phyloP scores from a whole-genome alignment of 2,797 vertebrate species.

The Serranus cabrilla region DNA sequence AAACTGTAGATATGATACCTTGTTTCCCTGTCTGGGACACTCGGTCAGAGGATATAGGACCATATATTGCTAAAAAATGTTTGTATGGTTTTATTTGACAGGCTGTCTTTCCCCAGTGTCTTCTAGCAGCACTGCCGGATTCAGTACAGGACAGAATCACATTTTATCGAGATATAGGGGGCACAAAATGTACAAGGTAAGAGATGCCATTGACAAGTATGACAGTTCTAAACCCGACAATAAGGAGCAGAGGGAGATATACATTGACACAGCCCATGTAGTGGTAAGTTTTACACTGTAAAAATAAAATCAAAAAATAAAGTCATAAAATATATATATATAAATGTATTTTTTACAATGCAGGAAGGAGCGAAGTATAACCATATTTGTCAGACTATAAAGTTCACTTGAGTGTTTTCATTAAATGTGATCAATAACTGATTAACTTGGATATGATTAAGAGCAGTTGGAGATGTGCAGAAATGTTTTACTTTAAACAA shows the following conservation, averaged over 20 bases:
- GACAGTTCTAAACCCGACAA: not conserved
- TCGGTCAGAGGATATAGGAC: not conserved
- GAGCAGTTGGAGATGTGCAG: not conserved
- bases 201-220: conserved; percentile 4
- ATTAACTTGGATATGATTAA: conserved; percentile 11
- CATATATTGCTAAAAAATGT: conserved; percentile 6
- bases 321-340: no score
- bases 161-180: conserved; percentile 15
- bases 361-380: not conserved
- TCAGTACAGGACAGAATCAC: not conserved
- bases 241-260: not conserved
- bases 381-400: conserved; percentile 12
- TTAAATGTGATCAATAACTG: conserved; percentile 2
- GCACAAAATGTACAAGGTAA: conserved; percentile 9
- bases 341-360: no score
- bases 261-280: not conserved
- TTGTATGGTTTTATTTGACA: conserved; percentile 10
- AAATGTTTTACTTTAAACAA: not conserved
- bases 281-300: not conserved
- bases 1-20: not conserved
- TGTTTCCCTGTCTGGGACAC: not conserved
- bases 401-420: conserved; percentile 5
- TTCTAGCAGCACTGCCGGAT: not conserved
- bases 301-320: no score
- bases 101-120: not conserved